Evolutionary conservation across 2,797 vertebrate genomes (phyloP).

Genomic region (Chromis chromis): DNA sequence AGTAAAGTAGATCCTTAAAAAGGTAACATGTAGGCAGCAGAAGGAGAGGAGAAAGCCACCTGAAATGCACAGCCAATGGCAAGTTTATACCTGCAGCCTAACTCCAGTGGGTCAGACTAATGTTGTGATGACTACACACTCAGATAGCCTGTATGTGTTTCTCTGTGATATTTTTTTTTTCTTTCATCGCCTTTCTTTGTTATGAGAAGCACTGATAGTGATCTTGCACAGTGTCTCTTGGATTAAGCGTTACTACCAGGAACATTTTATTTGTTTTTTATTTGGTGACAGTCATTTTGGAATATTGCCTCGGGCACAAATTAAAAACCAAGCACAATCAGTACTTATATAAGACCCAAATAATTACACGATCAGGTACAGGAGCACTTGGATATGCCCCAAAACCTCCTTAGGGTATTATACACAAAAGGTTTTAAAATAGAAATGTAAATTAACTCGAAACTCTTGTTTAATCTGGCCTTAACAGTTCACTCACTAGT

Average conservation of each 20-base stretch:
- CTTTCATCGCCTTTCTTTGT: slow-evolving; percentile 25
- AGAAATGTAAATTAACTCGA: slow-evolving; percentile 28
- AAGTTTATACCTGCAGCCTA: too few relatives aligned
- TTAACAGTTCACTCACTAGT: slow-evolving; percentile 23
- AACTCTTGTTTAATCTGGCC: slow-evolving; percentile 41
- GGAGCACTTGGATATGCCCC: slow-evolving; percentile 34
- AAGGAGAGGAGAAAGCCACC: too few relatives aligned
- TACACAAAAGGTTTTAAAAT: slow-evolving; percentile 46
- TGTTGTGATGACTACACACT: not conserved
- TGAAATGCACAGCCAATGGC: too few relatives aligned
- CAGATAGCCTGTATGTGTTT: slow-evolving; percentile 16
- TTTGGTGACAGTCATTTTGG: slow-evolving; percentile 52
- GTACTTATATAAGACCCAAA: slow-evolving; percentile 57
- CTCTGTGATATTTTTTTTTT: not conserved
- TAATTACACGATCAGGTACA: slow-evolving; percentile 62
- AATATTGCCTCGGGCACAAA: slow-evolving; percentile 45
- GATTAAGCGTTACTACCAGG: slow-evolving; percentile 51
- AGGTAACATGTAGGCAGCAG: too few relatives aligned
- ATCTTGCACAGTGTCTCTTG: slow-evolving; percentile 53
- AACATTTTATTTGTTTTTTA: slow-evolving; percentile 57
- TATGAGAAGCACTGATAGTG: slow-evolving; percentile 46
- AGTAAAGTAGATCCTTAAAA: too few relatives aligned
- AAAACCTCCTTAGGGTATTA: slow-evolving; percentile 14
- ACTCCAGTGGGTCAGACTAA: too few relatives aligned
- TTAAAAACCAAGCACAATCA: slow-evolving; percentile 55